phyloP scores from a whole-genome alignment of 1,140 invertebrate species.

The Acromyrmex heyeri region DNA sequence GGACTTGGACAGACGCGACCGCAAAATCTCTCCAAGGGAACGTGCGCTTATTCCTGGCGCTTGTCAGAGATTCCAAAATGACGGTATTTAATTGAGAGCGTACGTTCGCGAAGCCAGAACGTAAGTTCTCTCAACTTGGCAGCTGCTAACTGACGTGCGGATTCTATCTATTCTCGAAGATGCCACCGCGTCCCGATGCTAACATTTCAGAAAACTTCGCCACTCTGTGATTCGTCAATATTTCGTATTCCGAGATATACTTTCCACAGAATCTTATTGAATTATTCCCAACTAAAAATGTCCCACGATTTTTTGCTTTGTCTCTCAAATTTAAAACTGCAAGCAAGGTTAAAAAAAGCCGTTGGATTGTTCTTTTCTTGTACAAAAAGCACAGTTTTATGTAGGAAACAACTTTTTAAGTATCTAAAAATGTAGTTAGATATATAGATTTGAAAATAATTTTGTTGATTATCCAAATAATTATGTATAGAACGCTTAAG shows the following conservation, averaged over 20 bases:
- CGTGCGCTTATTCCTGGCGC: conserved; percentile 31
- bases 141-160: conserved; percentile 59
- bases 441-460: too few species aligned
- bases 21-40: conserved; percentile 28
- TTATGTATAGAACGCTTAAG: too few species aligned
- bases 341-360: background rate
- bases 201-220: conserved; percentile 27
- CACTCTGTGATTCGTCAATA: conserved; percentile 1
- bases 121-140: conserved; percentile 54
- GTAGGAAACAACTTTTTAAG: too few species aligned
- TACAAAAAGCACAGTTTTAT: too few species aligned
- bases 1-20: background rate
- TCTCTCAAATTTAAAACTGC: background rate
- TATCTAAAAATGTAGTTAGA: too few species aligned
- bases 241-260: background rate
- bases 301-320: background rate
- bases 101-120: conserved; percentile 51
- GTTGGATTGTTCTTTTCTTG: background rate
- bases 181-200: background rate
- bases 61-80: conserved; percentile 52
- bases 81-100: conserved; percentile 54
- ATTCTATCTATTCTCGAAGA: conserved; percentile 69
- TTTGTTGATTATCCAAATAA: too few species aligned
- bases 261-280: background rate
- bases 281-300: background rate